Conservation (phyloP, 2,113 vertebrate genomes). For the Strigops habroptila region DNA sequence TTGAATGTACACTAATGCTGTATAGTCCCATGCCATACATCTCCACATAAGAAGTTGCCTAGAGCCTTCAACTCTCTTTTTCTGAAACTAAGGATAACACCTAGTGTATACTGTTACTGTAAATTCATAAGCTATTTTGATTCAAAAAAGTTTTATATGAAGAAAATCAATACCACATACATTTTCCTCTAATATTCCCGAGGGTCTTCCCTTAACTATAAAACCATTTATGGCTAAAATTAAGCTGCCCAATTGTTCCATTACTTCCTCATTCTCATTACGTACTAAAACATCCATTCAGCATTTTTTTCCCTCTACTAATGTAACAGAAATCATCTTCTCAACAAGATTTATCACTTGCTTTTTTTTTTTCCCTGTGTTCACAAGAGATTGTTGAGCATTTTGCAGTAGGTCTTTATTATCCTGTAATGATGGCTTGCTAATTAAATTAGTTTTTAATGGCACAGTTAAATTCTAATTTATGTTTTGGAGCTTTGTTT, state of each 20-base stretch:
- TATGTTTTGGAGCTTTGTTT: conserved; percentile 79
- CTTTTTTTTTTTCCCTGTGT: conserved; percentile 34
- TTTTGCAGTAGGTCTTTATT: conserved; percentile 77
- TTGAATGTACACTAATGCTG: not conserved
- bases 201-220: conserved; percentile 20
- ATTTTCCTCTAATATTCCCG: not conserved
- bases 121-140: not conserved
- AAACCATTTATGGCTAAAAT: conserved; percentile 57
- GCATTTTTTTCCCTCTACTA: conserved; percentile 66
- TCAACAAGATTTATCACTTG: conserved; percentile 75
- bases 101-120: not conserved
- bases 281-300: conserved; percentile 68
- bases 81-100: not conserved
- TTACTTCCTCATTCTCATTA: conserved; percentile 69
- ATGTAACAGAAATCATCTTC: conserved; percentile 72
- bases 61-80: not conserved
- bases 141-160: not conserved
- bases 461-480: conserved; percentile 82
- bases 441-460: conserved; percentile 81
- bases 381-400: conserved; percentile 70
- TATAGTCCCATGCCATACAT: not conserved
- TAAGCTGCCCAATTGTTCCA: conserved; percentile 55
- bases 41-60: not conserved
- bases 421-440: conserved; percentile 76
- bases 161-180: not conserved